Conservation (phyloP, 2,113 vertebrate species). For the Apodemus sylvaticus region DNA sequence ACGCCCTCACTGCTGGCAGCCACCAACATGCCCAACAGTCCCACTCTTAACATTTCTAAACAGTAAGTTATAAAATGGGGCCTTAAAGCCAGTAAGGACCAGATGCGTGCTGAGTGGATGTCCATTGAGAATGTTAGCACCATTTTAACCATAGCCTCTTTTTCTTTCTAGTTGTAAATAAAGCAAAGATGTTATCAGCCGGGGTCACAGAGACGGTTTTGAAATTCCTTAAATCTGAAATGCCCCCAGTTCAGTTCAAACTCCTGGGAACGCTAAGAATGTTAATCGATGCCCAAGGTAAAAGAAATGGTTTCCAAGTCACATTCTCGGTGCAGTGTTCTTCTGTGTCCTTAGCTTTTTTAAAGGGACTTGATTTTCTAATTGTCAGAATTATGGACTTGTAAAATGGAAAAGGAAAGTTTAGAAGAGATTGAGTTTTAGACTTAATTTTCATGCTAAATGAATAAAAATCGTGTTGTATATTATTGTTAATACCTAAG, state of each 20-base stretch:
- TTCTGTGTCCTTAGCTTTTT: conserved; percentile 67
- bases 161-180: conserved; percentile 93
- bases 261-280: conserved; percentile 97
- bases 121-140: conserved; percentile 30
- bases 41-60: not conserved
- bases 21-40: not conserved
- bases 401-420: conserved; percentile 47
- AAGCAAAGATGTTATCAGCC: conserved; percentile 97
- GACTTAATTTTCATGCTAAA: conserved; percentile 13
- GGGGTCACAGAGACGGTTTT: conserved; percentile 95
- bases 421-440: conserved; percentile 51
- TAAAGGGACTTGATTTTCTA: conserved; percentile 47
- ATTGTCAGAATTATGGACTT: conserved; percentile 50
- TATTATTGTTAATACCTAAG: not conserved
- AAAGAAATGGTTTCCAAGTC: conserved; percentile 76
- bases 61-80: not conserved
- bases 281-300: conserved; percentile 99
- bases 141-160: conserved; percentile 37
- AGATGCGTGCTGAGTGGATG: conserved; percentile 21
- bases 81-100: not conserved
- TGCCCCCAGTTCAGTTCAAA: conserved; percentile 99
- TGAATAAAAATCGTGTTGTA: not conserved
- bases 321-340: conserved; percentile 69
- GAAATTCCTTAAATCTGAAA: conserved; percentile 97
- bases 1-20: not conserved